Percentiles rank a stretch among this genome's conserved stretches.
Conservation (phyloP, 2,888 invertebrate genomes). For the Strigamia transsilvanica region DNA sequence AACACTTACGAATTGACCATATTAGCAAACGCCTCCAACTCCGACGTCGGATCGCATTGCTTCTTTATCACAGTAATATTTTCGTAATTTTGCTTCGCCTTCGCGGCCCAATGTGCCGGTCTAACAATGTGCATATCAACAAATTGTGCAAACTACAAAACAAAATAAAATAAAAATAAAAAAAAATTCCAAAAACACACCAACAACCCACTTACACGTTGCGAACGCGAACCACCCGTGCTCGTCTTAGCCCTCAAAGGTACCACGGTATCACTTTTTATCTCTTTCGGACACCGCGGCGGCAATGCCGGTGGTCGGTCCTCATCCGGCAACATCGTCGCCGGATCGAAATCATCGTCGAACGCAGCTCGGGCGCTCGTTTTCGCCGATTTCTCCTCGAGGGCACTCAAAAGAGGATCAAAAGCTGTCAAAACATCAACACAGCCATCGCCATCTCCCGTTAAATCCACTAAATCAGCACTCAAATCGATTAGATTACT, state of each 20-base stretch:
- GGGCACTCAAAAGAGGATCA: slow-evolving; percentile 73
- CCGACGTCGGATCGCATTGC: not conserved
- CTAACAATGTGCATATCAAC: not conserved
- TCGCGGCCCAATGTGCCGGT: not conserved
- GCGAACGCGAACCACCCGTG: not conserved
- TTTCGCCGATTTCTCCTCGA: not conserved
- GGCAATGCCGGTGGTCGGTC: not conserved
- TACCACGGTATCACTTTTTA: not conserved
- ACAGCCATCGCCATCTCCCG: not conserved
- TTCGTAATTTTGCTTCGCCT: not conserved
- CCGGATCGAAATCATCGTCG: slow-evolving; percentile 37
- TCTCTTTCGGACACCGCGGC: not conserved
- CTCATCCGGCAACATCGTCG: not conserved
- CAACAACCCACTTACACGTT: not conserved
- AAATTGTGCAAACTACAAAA: not conserved
- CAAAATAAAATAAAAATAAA: not conserved
- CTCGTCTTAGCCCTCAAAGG: not conserved
- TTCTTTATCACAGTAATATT: not conserved
- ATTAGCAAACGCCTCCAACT: slow-evolving; percentile 11
- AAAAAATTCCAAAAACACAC: not conserved
- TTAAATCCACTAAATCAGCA: not conserved
- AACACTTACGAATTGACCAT: not conserved
- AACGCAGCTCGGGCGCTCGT: not conserved
- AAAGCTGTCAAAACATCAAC: slow-evolving; percentile 83
- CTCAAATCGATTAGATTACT: slow-evolving; percentile 54